phyloP scores from a whole-genome alignment of 2,113 vertebrate species.

The Myocastor coypus region DNA sequence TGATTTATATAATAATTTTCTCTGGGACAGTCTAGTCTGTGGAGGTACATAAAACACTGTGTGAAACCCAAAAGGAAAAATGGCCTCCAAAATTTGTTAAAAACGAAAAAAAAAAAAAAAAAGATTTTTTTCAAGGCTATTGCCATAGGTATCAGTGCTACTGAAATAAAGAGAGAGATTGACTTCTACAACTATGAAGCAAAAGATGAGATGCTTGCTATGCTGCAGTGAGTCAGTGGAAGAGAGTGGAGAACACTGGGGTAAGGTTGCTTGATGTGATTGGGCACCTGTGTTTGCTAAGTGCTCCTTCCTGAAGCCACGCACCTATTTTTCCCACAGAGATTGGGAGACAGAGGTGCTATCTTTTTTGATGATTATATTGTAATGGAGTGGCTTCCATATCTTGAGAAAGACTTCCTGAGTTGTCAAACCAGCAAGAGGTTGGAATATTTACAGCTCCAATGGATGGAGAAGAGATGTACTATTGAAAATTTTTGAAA shows the following conservation, averaged over 20 bases:
- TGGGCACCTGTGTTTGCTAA: background rate
- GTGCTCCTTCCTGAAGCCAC: background rate
- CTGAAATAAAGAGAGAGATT: background rate
- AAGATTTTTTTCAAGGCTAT: background rate
- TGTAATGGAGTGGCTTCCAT: background rate
- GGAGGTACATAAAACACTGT: background rate
- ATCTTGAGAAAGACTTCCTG: background rate
- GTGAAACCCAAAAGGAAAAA: slow-evolving; percentile 10
- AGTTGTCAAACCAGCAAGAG: background rate
- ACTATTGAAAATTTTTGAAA: background rate
- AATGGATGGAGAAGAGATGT: background rate
- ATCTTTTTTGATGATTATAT: background rate
- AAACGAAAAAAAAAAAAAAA: background rate
- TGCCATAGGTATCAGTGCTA: background rate
- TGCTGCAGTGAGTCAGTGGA: background rate
- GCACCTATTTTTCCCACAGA: background rate
- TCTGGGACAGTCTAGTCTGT: background rate
- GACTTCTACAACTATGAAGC: background rate
- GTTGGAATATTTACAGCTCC: background rate
- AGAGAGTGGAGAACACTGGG: background rate
- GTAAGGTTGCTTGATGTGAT: too few relatives aligned
- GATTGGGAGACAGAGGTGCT: background rate
- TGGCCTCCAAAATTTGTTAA: background rate
- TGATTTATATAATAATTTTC: background rate
- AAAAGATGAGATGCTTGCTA: background rate